Conservation (phyloP, 2,888 invertebrate species). For the Caenorhabditis drosophilae region DNA sequence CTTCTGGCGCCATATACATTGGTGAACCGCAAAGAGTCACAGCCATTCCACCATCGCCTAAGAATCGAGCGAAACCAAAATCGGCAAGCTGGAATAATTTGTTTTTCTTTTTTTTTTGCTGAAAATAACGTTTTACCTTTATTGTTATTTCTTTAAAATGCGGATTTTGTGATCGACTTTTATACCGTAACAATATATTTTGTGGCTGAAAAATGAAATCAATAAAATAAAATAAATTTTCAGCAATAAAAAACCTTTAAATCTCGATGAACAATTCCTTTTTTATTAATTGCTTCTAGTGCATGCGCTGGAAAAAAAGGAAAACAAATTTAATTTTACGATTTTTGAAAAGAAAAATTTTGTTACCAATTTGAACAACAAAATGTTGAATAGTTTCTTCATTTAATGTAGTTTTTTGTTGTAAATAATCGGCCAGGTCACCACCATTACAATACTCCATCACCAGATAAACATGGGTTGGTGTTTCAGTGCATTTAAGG, state of each 20-base stretch:
- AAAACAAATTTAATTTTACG: neutral
- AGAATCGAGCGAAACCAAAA: constrained; percentile 97
- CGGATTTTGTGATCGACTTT: constrained; percentile 74
- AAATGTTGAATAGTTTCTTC: constrained; percentile 96
- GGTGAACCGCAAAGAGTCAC: constrained; percentile 98
- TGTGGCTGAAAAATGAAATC: too few species aligned
- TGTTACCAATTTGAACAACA: constrained; percentile 85
- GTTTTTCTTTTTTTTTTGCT: too few species aligned
- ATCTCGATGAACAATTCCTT: constrained; percentile 97
- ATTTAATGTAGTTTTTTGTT: constrained; percentile 89
- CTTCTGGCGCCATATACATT: constrained; percentile 91
- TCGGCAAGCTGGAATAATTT: constrained; percentile 79
- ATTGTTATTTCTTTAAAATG: constrained; percentile 86
- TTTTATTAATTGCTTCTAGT: constrained; percentile 93
- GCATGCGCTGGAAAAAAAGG: constrained; percentile 80
- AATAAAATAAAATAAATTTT: too few species aligned
- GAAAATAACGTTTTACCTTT: constrained; percentile 74
- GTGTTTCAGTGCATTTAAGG: constrained; percentile 94
- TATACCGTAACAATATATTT: constrained; percentile 87
- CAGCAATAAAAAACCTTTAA: too few species aligned
- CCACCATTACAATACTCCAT: constrained; percentile 99
- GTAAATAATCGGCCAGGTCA: constrained; percentile 95
- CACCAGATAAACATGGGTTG: constrained; percentile 91
- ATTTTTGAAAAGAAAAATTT: neutral
- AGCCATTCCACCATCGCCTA: constrained; percentile 99